These are phyloP conservation scores for Drosophila setosimentum DNA, from an alignment of 2,888 invertebrate species.

Conservation along the genomic window DNA sequence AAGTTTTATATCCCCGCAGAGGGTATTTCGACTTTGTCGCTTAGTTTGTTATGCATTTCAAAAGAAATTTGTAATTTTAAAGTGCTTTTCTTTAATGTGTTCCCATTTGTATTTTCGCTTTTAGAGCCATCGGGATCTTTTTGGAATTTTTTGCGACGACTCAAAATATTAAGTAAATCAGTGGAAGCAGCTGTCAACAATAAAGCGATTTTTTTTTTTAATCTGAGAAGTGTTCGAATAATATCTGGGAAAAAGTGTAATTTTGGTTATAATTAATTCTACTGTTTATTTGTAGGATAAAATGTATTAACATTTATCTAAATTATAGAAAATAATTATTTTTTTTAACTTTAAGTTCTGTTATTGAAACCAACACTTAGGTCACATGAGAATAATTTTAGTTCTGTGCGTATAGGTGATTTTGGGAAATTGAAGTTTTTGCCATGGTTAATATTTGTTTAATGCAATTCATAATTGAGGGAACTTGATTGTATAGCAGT, in stretches of 20 bases:
- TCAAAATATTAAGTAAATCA: too few species aligned
- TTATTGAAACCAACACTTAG: not conserved
- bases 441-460: not conserved
- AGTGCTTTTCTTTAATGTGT: too few species aligned
- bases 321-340: not conserved
- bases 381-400: not conserved
- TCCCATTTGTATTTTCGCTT: too few species aligned
- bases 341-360: not conserved
- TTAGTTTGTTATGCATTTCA: not conserved
- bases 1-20: not conserved
- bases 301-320: not conserved
- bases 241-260: not conserved
- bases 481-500: not conserved
- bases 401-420: not conserved
- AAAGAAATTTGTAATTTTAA: too few species aligned
- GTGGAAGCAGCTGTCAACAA: too few species aligned
- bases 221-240: not conserved
- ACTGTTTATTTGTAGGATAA: not conserved
- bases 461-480: not conserved
- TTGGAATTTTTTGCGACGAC: too few species aligned
- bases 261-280: not conserved
- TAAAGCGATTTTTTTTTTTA: not conserved
- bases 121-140: too few species aligned
- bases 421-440: not conserved
- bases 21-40: not conserved